Evolutionary conservation across 2,797 vertebrate species (phyloP), one percentile per base, ranked within the genome.

Genomic region (Echeneis naucrates): DNA sequence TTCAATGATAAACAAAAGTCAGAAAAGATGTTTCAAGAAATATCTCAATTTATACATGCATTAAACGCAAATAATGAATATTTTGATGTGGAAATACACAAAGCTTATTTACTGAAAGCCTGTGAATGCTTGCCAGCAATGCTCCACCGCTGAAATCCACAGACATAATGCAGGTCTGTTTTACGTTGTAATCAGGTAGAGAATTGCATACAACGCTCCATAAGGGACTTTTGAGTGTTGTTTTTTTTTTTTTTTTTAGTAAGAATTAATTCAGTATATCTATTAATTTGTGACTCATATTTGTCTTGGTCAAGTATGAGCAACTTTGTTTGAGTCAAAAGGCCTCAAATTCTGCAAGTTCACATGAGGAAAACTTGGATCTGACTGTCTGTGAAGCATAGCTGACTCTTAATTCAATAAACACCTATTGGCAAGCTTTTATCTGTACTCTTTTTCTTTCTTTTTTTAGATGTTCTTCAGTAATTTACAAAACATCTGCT

Each of bases 241-340:
- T 35, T 55, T 23, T 59, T 53, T 13, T 24, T 80, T 3, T n/a
- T n/a, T n/a, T n/a, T n/a, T n/a, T n/a, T n/a, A n/a, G n/a, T n/a
- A n/a, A n/a, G n/a, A 45, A 44, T 33, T 44, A 44, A 44, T 2
- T 56, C 11, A 30, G 30, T 45, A n/a, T 40, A 73, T 72, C 23
- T 14, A 5, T 51, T 32, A 17, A 26, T 62, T 38, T 51, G n/a
- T 30, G 6, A 32, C 17, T 65, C 30, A 65, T 10, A 44, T 60
- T 44, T 54, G 26, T 5, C 10, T 12, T 14, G 37, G 48, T 66
- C 3, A 56, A 12, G 32, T 4, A 32, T 55, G 8, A 45, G 4
- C 9, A 64, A 13, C 19, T 64, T 47, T 65, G 10, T 35, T 2
- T 19, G 23, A 3, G 23, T 27, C 27, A 23, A 5, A 45, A 48